Conservation (phyloP, 2,113 vertebrate species). For the Lophochroa leadbeateri region DNA sequence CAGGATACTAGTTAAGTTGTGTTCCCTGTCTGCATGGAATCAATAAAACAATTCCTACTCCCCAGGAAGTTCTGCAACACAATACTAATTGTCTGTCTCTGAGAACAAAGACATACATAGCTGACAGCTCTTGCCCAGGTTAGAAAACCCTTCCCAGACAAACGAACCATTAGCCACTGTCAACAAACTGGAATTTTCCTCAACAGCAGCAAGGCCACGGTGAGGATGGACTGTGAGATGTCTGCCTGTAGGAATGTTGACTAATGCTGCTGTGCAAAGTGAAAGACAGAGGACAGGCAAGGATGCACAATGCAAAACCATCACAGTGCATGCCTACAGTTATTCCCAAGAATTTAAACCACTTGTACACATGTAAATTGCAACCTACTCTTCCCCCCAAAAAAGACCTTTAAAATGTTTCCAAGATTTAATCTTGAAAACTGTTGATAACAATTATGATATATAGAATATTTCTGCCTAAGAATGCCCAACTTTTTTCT, state of each 20-base stretch:
- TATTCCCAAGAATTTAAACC: not conserved
- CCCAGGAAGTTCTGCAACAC: not conserved
- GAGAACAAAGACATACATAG: not conserved
- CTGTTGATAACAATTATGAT: not conserved
- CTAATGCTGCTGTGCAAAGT: not conserved
- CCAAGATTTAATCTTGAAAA: not conserved
- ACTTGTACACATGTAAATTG: not conserved
- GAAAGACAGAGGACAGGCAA: not conserved
- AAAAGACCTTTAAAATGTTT: not conserved
- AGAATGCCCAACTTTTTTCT: not conserved
- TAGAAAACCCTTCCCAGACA: not conserved
- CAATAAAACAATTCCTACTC: not conserved
- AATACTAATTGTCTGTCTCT: not conserved
- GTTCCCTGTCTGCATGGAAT: fast-evolving
- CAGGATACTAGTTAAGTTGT: not conserved
- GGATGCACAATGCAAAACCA: not conserved
- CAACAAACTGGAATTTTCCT: not conserved
- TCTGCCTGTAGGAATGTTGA: not conserved
- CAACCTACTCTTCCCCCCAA: fast-evolving
- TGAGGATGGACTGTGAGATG: not conserved
- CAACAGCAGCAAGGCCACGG: not conserved
- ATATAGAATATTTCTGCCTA: not conserved
- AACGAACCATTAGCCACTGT: not conserved
- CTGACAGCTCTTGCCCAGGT: not conserved
- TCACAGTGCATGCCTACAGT: not conserved